Evolutionary conservation across 2,113 vertebrate genomes (phyloP), one percentile per base, ranked within the genome.

Genomic region (Reinhardtius hippoglossoides): DNA sequence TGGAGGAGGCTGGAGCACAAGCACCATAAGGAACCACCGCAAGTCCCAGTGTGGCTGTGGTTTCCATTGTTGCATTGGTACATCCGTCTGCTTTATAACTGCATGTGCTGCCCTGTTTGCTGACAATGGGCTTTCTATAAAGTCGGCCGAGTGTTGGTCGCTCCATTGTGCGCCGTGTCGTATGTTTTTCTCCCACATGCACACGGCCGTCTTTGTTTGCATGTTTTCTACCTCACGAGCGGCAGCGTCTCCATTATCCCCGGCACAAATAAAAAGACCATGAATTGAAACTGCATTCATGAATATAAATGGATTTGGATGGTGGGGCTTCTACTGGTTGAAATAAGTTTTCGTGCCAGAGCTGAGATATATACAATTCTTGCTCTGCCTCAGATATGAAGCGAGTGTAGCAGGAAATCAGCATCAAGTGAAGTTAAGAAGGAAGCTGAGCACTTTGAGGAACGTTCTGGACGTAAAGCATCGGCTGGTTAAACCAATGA

Each of bases 121-220:
- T 84, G 81, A 84, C 24, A 60, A 71, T 31, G 59, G 23, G 21
- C 31, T 73, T 79, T 76, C 23, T 81, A 50, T 42, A 21, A 66
- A 81, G 57, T 27, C 50, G 37, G 50, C 24, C 21, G 62, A 59
- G 65, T 9, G 24, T 63, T 55, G 54, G 50, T 26, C 52, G 16
- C 74, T 71, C 61, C 46, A 69, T 57, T 72, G 67, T 63, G 54
- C 46, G 67, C 48, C n/a, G 62, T 69, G 50, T 9, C 20, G 4
- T 27, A 20, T 12, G 21, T 58, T 58, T 26, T 24, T 54, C 44
- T 42, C 57, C 31, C 48, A 62, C 18, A 9, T 60, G 27, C 20
- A 27, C 27, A 24, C 13, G 46, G 42, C 48, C 74, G 56, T 24
- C 37, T 72, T 78, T 78, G 62, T 82, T 74, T 66, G 66, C 24